Base-by-base conservation (phyloP, 2,888 invertebrate genomes). In the Drosophila seclusa region DNA sequence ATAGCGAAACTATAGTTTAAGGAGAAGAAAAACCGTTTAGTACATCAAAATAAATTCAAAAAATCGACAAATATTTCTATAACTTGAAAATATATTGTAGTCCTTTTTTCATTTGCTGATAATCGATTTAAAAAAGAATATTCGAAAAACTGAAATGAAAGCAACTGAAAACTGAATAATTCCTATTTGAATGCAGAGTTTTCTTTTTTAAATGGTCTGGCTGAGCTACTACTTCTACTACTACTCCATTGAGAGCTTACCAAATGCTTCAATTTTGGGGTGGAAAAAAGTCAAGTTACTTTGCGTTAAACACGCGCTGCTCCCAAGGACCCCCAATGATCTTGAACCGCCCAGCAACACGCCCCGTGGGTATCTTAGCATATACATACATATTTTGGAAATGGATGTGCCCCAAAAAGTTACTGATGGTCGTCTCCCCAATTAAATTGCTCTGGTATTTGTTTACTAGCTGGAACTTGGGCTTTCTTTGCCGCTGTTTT, bases 371-470 rank as follows among this genome's bases (percentile, higher is more conserved):
- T 50, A 66, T 52, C 57, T 58, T 38, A 13, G 55, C 5, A 38
- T 27, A 55, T 29, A 38, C 38, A 38, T 38, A 55, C 29, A 38
- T 29, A 38, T 55, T 38, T 27, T 31, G 31, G 38, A 11, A 55
- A 55, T 36, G 55, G 29, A 38, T 55, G 55, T 57, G 45, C 38
- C 34, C 32, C 45, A 45, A 45, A 45, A 40, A 60, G 52, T 69
- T 48, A 59, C 64, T 66, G 79, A 73, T 70, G 73, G 76, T 76
- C 82, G 68, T 75, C 87, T 86, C 82, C 80, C 42, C 87, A 88
- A 86, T 86, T 85, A 89, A 89, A 89, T 89, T 64, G 72, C 77
- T 75, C 48, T 68, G 76, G 71, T 73, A 76, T 83, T 82, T 83
- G 82, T 82, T 80, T 76, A 80, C 78, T 66, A 72, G 83, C 59